phyloP scores from a whole-genome alignment of 1,140 invertebrate genomes.

The Drosophila punjabiensis region DNA sequence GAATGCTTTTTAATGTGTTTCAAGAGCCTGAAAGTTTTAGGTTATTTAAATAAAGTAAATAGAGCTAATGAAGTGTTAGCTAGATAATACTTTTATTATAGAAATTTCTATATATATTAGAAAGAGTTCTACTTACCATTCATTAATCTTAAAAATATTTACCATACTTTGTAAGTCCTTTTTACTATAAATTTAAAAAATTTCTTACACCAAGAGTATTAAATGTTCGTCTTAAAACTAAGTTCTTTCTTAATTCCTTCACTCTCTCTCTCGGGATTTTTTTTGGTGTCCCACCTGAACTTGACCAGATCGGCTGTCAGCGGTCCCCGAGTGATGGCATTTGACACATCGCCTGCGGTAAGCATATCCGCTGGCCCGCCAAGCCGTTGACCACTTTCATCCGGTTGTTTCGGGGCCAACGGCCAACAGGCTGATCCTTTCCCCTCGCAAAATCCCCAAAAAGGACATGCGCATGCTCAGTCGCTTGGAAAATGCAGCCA shows the following conservation, averaged over 20 bases:
- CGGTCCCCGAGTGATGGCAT: constrained; percentile 55
- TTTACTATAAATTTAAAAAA: background rate
- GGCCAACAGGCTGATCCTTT: constrained; percentile 54
- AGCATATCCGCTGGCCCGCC: constrained; percentile 69
- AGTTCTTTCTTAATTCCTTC: constrained; percentile 3
- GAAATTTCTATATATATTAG: background rate
- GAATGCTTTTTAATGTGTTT: background rate
- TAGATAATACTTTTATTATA: background rate
- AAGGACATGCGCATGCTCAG: constrained; percentile 74
- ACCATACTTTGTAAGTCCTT: background rate
- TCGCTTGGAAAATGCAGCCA: constrained; percentile 80
- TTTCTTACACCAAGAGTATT: background rate
- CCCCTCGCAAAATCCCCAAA: constrained; percentile 44
- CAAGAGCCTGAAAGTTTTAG: background rate
- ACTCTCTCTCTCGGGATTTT: background rate
- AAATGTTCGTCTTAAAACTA: background rate
- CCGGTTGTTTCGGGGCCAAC: constrained; percentile 69
- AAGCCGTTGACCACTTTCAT: constrained; percentile 74
- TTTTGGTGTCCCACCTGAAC: constrained; percentile 31
- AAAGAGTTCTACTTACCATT: background rate
- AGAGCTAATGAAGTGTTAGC: background rate
- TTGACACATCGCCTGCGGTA: constrained; percentile 66
- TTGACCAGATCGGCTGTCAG: constrained; percentile 38
- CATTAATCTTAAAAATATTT: background rate
- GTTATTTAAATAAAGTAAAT: background rate